Percentiles rank a stretch among this genome's conserved stretches.
These are phyloP conservation scores for Sus scrofa DNA, from an alignment of 2,113 vertebrate genomes.

Conservation along the genomic window DNA sequence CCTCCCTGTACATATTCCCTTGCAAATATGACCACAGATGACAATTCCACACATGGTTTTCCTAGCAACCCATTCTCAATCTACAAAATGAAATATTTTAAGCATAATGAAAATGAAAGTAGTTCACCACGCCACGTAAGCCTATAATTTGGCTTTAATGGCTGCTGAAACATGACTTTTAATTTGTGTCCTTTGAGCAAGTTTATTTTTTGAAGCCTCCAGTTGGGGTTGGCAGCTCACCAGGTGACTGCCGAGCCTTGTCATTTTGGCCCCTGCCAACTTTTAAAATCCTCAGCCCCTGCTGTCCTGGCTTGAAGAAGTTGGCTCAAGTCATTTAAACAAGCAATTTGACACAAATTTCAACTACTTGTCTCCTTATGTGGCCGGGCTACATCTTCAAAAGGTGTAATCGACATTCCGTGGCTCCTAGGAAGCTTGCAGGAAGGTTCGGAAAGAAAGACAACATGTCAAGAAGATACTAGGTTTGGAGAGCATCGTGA, in stretches of 20 bases:
- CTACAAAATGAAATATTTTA: not conserved
- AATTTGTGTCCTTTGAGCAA: constrained; percentile 54
- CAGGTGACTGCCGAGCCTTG: constrained; percentile 63
- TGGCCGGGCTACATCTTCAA: constrained; percentile 75
- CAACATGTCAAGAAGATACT: constrained; percentile 78
- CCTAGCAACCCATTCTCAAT: not conserved
- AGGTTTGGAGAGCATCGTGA: constrained; percentile 75
- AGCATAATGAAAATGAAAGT: constrained; percentile 54
- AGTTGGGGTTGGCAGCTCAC: constrained; percentile 58
- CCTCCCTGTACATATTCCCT: not conserved
- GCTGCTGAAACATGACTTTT: constrained; percentile 74
- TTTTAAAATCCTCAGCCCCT: constrained; percentile 68
- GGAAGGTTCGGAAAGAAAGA: constrained; percentile 27
- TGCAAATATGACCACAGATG: not conserved
- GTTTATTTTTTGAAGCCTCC: constrained; percentile 69
- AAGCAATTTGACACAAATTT: constrained; percentile 83
- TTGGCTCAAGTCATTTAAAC: constrained; percentile 80
- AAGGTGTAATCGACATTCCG: constrained; percentile 76
- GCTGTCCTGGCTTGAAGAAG: constrained; percentile 76
- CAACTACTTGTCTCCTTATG: constrained; percentile 71
- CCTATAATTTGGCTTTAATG: constrained; percentile 70
- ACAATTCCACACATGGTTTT: not conserved
- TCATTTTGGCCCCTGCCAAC: constrained; percentile 72
- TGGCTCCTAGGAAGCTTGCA: constrained; percentile 56
- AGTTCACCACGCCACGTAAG: not conserved